Percentiles rank a stretch among this genome's conserved stretches.
phyloP scores from a whole-genome alignment of 1,140 invertebrate genomes.

The Megalonaias nervosa region DNA sequence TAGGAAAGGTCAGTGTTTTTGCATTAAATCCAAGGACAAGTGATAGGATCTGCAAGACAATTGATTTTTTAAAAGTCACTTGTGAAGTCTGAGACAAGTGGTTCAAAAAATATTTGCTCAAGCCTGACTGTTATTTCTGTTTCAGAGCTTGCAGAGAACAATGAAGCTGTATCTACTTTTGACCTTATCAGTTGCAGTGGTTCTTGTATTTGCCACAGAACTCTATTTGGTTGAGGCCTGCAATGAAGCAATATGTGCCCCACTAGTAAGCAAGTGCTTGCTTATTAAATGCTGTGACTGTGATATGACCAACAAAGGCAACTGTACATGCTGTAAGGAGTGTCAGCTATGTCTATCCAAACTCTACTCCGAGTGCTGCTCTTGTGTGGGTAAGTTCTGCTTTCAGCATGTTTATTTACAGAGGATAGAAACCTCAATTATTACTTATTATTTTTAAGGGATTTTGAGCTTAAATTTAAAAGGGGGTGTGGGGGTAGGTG shows the following conservation, averaged over 20 bases:
- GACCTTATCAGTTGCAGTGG: constrained; percentile 8
- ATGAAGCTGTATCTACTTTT: not conserved
- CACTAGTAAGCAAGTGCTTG: constrained; percentile 96
- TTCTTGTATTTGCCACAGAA: not conserved
- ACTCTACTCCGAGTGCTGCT: constrained; percentile 94
- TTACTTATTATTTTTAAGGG: too few relatives aligned
- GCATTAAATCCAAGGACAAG: too few relatives aligned
- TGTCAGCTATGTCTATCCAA: constrained; percentile 91
- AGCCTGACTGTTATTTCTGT: too few relatives aligned
- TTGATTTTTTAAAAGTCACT: too few relatives aligned
- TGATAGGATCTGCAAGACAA: too few relatives aligned
- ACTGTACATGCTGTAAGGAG: constrained; percentile 93
- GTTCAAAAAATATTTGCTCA: too few relatives aligned
- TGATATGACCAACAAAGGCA: constrained; percentile 78
- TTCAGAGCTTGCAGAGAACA: not conserved
- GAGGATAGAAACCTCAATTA: not conserved
- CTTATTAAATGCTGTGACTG: constrained; percentile 96
- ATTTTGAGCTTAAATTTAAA: too few relatives aligned
- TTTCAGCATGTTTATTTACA: not conserved
- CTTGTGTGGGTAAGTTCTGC: constrained; percentile 87
- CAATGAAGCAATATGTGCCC: constrained; percentile 92
- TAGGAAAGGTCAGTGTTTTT: too few relatives aligned
- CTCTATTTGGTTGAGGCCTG: constrained; percentile 71
- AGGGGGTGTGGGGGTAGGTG: too few relatives aligned
- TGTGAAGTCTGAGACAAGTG: too few relatives aligned